Evolutionary conservation across 2,888 invertebrate genomes (phyloP).

Genomic region (Leuctra nigra): DNA sequence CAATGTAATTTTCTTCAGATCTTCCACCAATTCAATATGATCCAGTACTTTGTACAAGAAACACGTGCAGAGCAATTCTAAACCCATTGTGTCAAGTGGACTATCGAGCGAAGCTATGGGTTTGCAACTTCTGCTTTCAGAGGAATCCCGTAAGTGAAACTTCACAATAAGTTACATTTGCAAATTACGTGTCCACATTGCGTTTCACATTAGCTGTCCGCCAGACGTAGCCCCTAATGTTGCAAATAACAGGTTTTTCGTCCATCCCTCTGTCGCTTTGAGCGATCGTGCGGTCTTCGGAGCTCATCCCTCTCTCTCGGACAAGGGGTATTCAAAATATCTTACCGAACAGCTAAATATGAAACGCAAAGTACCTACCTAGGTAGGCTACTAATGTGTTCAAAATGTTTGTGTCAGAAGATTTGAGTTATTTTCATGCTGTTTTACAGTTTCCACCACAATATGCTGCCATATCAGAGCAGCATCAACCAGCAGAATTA

Average conservation of each 20-base stretch:
- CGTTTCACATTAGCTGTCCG: constrained; percentile 75
- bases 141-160: constrained; percentile 80
- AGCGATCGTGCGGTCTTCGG: too few relatives aligned
- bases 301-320: too few relatives aligned
- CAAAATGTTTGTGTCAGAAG: not conserved
- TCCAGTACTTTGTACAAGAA: constrained; percentile 90
- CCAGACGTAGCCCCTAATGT: too few relatives aligned
- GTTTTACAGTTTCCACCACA: constrained; percentile 87
- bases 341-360: not conserved
- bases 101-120: constrained; percentile 95
- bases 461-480: constrained; percentile 96
- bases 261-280: too few relatives aligned
- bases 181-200: constrained; percentile 7
- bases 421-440: too few relatives aligned
- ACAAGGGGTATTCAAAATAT: constrained; percentile 96
- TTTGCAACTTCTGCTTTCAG: constrained; percentile 98
- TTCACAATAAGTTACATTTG: constrained; percentile 2
- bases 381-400: not conserved
- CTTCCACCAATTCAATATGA: constrained; percentile 96
- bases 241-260: too few relatives aligned
- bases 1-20: constrained; percentile 47
- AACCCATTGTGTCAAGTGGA: constrained; percentile 98
- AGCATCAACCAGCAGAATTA: constrained; percentile 95
- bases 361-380: too few relatives aligned
- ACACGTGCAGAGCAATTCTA: constrained; percentile 89